A percentile compares a stretch with the other conserved stretches of the same genome.
phyloP scores from a whole-genome alignment of 2,113 vertebrate species.

The Bucco capensis region DNA sequence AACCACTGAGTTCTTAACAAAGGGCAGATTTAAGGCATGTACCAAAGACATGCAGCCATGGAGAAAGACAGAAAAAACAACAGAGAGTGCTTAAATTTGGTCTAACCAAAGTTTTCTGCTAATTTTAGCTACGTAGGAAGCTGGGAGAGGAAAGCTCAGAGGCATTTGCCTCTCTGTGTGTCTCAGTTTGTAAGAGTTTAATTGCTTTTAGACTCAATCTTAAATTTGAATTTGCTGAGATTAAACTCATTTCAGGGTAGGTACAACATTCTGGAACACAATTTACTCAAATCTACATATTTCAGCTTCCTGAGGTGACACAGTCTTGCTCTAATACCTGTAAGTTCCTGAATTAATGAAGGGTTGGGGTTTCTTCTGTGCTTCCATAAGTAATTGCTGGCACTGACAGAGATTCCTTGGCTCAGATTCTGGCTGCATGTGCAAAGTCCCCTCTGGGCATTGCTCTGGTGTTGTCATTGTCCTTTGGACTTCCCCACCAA shows the following conservation, averaged over 20 bases:
- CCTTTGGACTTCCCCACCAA: background rate
- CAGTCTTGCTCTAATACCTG: background rate
- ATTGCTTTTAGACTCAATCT: background rate
- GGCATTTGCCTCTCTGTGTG: background rate
- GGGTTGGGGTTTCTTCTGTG: background rate
- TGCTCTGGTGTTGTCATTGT: background rate
- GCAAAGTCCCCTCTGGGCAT: background rate
- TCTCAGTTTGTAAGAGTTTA: background rate
- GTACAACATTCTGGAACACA: background rate
- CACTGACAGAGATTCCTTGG: background rate
- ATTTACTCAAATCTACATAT: background rate
- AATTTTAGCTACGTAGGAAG: background rate
- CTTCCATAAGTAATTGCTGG: background rate
- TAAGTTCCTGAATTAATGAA: background rate
- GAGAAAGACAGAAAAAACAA: background rate
- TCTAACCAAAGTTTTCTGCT: background rate
- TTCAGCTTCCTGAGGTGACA: background rate
- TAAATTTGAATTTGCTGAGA: background rate
- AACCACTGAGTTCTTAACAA: background rate
- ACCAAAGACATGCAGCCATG: background rate
- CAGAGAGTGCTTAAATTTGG: background rate
- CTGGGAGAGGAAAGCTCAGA: background rate
- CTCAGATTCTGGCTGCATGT: background rate
- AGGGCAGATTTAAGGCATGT: background rate
- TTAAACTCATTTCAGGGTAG: constrained; percentile 4